Conservation (phyloP, 2,888 invertebrate genomes). For the Drosophila silvestris region DNA sequence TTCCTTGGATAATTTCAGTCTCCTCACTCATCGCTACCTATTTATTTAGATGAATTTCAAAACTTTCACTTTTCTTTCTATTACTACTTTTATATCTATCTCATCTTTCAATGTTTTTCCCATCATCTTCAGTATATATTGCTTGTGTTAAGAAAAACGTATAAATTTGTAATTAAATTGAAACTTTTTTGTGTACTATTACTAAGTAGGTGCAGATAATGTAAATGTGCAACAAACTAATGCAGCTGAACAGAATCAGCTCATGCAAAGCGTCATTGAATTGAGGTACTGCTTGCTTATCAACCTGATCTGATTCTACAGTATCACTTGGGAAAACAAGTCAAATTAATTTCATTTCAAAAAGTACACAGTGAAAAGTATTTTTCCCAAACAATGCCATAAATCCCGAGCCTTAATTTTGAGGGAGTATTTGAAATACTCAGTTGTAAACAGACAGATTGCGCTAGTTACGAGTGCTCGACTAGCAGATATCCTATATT, state of each 20-base stretch:
- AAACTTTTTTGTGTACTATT: neutral
- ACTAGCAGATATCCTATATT: neutral
- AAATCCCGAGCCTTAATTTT: neutral
- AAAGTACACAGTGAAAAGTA: neutral
- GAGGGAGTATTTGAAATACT: neutral
- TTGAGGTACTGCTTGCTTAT: constrained; percentile 13
- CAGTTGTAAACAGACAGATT: neutral
- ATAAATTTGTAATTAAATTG: neutral
- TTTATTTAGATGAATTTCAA: neutral
- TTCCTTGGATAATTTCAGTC: neutral
- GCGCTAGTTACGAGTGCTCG: neutral
- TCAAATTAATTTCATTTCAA: neutral
- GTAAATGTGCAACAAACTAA: neutral
- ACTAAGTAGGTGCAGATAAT: neutral
- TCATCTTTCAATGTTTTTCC: neutral
- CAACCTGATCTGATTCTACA: constrained; percentile 10
- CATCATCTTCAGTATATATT: too few relatives aligned
- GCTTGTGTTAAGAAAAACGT: too few relatives aligned
- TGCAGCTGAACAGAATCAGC: constrained; percentile 12
- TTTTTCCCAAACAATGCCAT: neutral
- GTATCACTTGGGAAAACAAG: neutral
- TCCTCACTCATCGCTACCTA: neutral
- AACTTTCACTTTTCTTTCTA: neutral
- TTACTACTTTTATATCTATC: neutral
- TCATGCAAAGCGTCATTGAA: constrained; percentile 1